Percentiles rank a stretch among this genome's conserved stretches.
These are phyloP conservation scores for Dolichopus griseipennis DNA, from an alignment of 2,888 invertebrate species.

Conservation along the genomic window DNA sequence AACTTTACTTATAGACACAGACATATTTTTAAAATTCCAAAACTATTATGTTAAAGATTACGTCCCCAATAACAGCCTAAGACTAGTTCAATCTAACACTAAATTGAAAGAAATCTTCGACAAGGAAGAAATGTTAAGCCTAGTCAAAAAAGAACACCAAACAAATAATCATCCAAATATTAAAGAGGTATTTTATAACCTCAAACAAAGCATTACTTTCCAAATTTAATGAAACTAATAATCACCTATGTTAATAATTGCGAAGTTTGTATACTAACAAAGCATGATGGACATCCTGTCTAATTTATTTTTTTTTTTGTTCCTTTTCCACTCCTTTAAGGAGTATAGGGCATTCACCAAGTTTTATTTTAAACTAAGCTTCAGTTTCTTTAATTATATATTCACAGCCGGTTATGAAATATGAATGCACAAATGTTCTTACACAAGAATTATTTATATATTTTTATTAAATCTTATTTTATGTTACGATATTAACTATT, in stretches of 20 bases:
- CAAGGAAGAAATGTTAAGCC: conserved; percentile 8
- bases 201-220: conserved; percentile 9
- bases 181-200: conserved; percentile 10
- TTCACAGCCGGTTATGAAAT: too few relatives aligned
- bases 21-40: background rate
- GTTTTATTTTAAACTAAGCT: too few relatives aligned
- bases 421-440: too few relatives aligned
- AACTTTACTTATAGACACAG: background rate
- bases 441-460: too few relatives aligned
- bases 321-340: too few relatives aligned
- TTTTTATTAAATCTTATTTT: too few relatives aligned
- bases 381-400: too few relatives aligned
- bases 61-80: conserved; percentile 11
- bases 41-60: background rate
- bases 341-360: too few relatives aligned
- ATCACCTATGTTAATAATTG: conserved; percentile 12
- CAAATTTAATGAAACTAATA: background rate
- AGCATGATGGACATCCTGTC: conserved; percentile 12
- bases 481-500: too few relatives aligned
- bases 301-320: too few relatives aligned
- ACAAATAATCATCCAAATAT: conserved; percentile 12
- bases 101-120: conserved; percentile 9
- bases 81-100: conserved; percentile 13
- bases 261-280: conserved; percentile 9
- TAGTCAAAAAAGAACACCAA: conserved; percentile 9